Percentiles rank a stretch among this genome's conserved stretches.
phyloP scores from a whole-genome alignment of 2,888 invertebrate genomes.

The Cenopis cana region DNA sequence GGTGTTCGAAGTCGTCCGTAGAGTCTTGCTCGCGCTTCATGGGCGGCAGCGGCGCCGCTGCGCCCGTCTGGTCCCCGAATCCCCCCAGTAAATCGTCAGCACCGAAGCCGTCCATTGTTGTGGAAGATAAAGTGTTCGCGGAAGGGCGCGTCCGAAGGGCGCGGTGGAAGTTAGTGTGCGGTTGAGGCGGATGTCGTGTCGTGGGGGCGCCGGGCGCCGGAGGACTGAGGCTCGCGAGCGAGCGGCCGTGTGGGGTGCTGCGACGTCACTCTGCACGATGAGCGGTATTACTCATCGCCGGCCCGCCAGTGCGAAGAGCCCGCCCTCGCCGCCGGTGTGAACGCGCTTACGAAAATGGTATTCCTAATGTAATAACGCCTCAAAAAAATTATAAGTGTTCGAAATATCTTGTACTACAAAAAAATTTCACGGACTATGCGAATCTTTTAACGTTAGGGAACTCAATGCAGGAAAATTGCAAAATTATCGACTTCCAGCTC shows the following conservation, averaged over 20 bases:
- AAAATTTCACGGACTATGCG: constrained; percentile 31
- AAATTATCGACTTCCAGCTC: constrained; percentile 70
- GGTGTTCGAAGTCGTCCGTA: constrained; percentile 90
- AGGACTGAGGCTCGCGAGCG: constrained; percentile 67
- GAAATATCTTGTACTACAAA: constrained; percentile 22
- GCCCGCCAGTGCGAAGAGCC: constrained; percentile 55
- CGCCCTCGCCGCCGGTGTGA: constrained; percentile 56
- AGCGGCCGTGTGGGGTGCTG: constrained; percentile 59
- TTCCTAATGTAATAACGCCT: constrained; percentile 42
- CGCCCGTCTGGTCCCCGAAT: constrained; percentile 63
- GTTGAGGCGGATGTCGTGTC: constrained; percentile 65
- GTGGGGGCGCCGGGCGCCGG: constrained; percentile 66
- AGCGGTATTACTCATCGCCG: constrained; percentile 81
- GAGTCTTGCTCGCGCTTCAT: constrained; percentile 88
- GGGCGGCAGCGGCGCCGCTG: constrained; percentile 50
- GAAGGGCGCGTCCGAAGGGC: constrained; percentile 27
- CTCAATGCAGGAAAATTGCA: constrained; percentile 49
- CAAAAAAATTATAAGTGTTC: constrained; percentile 37
- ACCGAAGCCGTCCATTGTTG: constrained; percentile 70
- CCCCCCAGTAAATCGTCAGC: constrained; percentile 70
- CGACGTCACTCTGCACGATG: constrained; percentile 79
- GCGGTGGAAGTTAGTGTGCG: constrained; percentile 49
- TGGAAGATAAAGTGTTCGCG: neutral
- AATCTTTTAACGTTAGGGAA: constrained; percentile 39
- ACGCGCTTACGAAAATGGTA: constrained; percentile 34